Evolutionary conservation across 2,113 vertebrate species (phyloP), one percentile per base, ranked within the genome.

Genomic region (Dicentrarchus labrax): DNA sequence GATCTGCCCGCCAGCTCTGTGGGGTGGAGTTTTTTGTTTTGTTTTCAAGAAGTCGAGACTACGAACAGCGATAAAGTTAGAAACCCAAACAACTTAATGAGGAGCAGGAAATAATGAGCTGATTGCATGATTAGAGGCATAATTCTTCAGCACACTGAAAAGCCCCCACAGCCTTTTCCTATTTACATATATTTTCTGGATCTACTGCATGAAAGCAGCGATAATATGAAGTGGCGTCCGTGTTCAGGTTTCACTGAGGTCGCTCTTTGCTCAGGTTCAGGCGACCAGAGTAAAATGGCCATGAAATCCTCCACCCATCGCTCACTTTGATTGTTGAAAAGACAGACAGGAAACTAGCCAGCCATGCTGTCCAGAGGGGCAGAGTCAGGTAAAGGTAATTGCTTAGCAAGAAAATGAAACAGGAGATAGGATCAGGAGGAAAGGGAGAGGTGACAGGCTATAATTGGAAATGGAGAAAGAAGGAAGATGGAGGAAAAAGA

Each of bases 61-160:
- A 72, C 1, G 39, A 80, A 62, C 75, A 75, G 50, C 1, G 67
- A 87, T 84, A 72, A 89, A 82, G 86, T 88, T 79, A 81, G 57
- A 86, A 89, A 89, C 80, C 81, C 84, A 93, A 90, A 93, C 89
- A 91, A 91, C 72, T 74, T 89, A 89, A 92, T 87, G 87, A 89
- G 88, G 50, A 83, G 70, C 66, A 84, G 83, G 75, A 91, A 91
- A 89, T 89, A 91, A 89, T 82, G 84, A 91, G 78, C 75, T 83
- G 85, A 89, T 88, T 82, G 70, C 71, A 60, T 82, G 85, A 88
- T 86, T 79, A 83, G 53, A 85, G 69, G 72, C 65, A 36, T 56
- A 79, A 48, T 85, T 89, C 47, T 54, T 64, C 41, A 43, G 70
- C 41, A 22, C 39, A 21, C 59, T 51, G 22, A 72, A 87, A 57